Base-by-base conservation (phyloP, 2,888 invertebrate species). In the Shargacucullia verbasci region DNA sequence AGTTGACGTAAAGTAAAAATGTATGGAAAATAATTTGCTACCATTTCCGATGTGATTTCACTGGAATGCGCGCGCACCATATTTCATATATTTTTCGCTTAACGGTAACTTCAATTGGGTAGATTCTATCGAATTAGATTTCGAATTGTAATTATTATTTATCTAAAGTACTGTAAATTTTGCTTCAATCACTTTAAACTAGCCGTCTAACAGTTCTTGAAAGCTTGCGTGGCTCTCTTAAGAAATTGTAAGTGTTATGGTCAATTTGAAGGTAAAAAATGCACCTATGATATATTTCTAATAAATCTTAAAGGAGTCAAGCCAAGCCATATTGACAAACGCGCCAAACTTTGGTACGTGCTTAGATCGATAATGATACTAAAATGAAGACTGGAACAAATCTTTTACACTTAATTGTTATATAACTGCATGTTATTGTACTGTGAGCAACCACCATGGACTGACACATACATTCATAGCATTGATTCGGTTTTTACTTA, bases 111-210 rank as follows among this genome's bases (percentile, higher is more conserved):
- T 27, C 3, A 27, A 27, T 27, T 27, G 27, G 4, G n/a, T n/a
- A n/a, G 9, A 8, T 27, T 14, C 38, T 14, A 52, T 52, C 12
- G 50, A 43, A 38, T 45, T 35, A 31, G 7, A 52, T 52, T 39
- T 52, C 11, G 35, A 52, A 48, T 41, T 48, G 45, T 7, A 33
- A 70, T 60, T 48, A 38, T 13, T 38, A 25, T 65, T 57, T 29
- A 49, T 49, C 15, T 29, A 40, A 44, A 33, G 31, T 50, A 44
- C 41, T 55, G 38, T 38, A 37, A 35, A 10, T 37, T 33, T 27
- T 39, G 65, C 40, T 48, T 61, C 29, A 25, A 44, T 40, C 31
- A 57, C 29, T 20, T 20, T 41, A 15, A 46, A 29, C 7, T 35
- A 33, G 9, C 6, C 49, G 38, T 61, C 12, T 15, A 20, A 27